phyloP scores from a whole-genome alignment of 2,797 vertebrate genomes.

The Ctenochaetus hawaiiensis region DNA sequence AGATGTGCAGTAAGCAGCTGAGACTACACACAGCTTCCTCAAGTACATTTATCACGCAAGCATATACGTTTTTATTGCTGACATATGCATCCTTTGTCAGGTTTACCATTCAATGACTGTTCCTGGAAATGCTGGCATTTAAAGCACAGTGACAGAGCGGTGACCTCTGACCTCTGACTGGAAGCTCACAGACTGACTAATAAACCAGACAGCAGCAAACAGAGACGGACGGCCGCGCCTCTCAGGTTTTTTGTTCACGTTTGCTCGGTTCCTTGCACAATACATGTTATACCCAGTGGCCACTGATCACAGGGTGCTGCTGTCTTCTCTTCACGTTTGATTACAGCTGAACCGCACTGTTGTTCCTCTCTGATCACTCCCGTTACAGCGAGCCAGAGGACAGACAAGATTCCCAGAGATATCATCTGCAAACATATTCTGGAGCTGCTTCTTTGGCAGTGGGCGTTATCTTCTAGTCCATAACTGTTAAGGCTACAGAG shows the following conservation, averaged over 20 bases:
- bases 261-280: constrained; percentile 9
- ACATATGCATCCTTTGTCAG: constrained; percentile 4
- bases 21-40: neutral
- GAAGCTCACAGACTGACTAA: constrained; percentile 34
- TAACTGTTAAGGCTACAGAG: neutral
- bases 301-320: constrained; percentile 34
- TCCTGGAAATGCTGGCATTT: constrained; percentile 35
- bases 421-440: constrained; percentile 25
- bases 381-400: neutral
- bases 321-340: constrained; percentile 31
- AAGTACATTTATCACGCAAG: neutral
- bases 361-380: constrained; percentile 24
- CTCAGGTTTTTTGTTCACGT: constrained; percentile 20
- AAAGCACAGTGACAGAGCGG: constrained; percentile 40
- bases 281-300: neutral
- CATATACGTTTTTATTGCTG: neutral
- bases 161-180: constrained; percentile 51
- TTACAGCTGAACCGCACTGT: constrained; percentile 31
- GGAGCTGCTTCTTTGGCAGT: neutral
- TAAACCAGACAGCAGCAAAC: constrained; percentile 29
- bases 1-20: neutral
- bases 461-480: constrained; percentile 16
- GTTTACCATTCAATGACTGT: constrained; percentile 1
- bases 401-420: constrained; percentile 28
- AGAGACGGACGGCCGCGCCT: constrained; percentile 26